phyloP scores from a whole-genome alignment of 1,140 invertebrate genomes.

The Camponotus floridanus region DNA sequence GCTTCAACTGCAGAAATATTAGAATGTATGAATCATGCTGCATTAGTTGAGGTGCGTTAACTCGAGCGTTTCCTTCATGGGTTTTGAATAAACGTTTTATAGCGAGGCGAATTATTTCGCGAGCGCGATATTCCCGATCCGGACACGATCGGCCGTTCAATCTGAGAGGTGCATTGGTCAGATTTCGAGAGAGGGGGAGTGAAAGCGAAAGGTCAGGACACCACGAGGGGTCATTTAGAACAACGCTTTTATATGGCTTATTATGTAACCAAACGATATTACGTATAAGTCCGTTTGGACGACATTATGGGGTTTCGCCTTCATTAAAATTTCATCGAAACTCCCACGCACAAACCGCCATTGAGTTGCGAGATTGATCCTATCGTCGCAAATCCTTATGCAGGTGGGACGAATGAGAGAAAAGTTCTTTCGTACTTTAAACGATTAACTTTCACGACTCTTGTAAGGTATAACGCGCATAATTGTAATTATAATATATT shows the following conservation, averaged over 20 bases:
- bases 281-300: slow-evolving; percentile 16
- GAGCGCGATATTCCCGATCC: slow-evolving; percentile 50
- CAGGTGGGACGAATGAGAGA: not conserved
- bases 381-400: not conserved
- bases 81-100: not conserved
- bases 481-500: slow-evolving; percentile 44
- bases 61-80: slow-evolving; percentile 32
- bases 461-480: not conserved
- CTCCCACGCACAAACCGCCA: slow-evolving; percentile 19
- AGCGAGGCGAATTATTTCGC: slow-evolving; percentile 18
- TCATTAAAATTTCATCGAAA: slow-evolving; percentile 31
- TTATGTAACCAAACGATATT: slow-evolving; percentile 76
- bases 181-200: slow-evolving; percentile 78
- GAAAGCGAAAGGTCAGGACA: slow-evolving; percentile 86
- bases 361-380: not conserved
- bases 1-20: slow-evolving; percentile 3
- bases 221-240: slow-evolving; percentile 80
- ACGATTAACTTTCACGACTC: slow-evolving; percentile 50
- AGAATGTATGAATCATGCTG: slow-evolving; percentile 13
- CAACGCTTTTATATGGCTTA: slow-evolving; percentile 77
- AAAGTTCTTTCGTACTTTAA: not conserved
- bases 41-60: slow-evolving; percentile 26
- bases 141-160: slow-evolving; percentile 62
- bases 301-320: slow-evolving; percentile 18
- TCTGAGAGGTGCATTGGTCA: slow-evolving; percentile 74